Percentiles rank a stretch among this genome's conserved stretches.
Evolutionary conservation across 2,113 vertebrate species (phyloP).

Genomic region (Microtus ochrogaster): DNA sequence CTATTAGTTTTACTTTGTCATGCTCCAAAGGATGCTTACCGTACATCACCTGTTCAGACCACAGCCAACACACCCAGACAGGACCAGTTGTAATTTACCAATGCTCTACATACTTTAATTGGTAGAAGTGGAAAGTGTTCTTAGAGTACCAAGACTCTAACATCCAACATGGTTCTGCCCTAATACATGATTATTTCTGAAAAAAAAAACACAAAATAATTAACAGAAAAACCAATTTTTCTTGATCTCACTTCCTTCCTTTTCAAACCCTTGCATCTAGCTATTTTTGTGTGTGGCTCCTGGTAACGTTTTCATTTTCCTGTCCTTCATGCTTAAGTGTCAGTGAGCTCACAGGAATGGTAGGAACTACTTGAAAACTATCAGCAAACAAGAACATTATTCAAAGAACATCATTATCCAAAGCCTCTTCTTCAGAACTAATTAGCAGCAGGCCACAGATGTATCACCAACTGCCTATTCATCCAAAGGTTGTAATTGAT

Average conservation of each 20-base stretch:
- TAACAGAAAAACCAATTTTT: slow-evolving; percentile 33
- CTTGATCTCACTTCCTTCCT: neutral
- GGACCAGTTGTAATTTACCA: neutral
- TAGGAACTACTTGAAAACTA: slow-evolving; percentile 52
- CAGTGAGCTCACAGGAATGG: neutral
- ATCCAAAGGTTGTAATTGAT: slow-evolving; percentile 44
- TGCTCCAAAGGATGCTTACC: neutral
- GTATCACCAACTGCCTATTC: slow-evolving; percentile 22
- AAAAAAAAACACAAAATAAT: slow-evolving; percentile 52
- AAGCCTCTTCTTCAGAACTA: slow-evolving; percentile 53
- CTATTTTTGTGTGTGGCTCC: slow-evolving; percentile 55
- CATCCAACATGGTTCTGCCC: neutral
- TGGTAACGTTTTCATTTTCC: slow-evolving; percentile 38
- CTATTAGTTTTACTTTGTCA: slow-evolving; percentile 22
- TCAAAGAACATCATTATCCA: slow-evolving; percentile 44
- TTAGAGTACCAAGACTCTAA: neutral
- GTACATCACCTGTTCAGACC: neutral
- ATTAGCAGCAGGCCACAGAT: slow-evolving; percentile 17
- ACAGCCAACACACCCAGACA: neutral
- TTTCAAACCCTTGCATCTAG: slow-evolving; percentile 2
- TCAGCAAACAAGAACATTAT: slow-evolving; percentile 20
- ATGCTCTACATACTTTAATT: neutral
- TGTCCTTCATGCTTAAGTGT: neutral
- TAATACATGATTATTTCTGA: slow-evolving; percentile 17
- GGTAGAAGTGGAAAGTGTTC: neutral